phyloP scores from a whole-genome alignment of 2,113 vertebrate genomes.

The Nematolebias whitei region DNA sequence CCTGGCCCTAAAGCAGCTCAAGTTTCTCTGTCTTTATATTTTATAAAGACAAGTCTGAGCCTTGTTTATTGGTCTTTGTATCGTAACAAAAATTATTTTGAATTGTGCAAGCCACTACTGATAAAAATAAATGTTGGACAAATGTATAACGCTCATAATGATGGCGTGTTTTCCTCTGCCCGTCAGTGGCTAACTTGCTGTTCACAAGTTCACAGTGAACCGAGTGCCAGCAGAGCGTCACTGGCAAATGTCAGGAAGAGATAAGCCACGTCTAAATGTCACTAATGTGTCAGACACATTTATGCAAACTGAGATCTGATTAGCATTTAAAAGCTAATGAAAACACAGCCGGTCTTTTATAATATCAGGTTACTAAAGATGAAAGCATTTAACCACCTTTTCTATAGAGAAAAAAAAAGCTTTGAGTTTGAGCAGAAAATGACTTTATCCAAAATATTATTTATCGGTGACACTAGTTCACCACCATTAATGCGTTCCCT shows the following conservation, averaged over 20 bases:
- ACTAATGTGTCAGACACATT: conserved; percentile 26
- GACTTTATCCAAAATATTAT: too few relatives aligned
- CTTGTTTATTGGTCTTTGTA: conserved; percentile 11
- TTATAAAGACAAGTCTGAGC: conserved; percentile 39
- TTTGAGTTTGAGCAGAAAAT: too few relatives aligned
- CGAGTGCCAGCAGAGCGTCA: conserved; percentile 23
- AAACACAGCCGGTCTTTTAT: conserved; percentile 3
- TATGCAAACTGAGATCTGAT: conserved; percentile 30
- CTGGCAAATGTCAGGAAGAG: conserved; percentile 59
- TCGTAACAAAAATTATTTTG: neutral
- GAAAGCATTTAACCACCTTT: neutral
- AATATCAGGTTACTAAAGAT: neutral
- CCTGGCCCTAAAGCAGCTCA: conserved; percentile 11
- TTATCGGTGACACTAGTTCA: too few relatives aligned
- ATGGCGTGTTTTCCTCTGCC: conserved; percentile 7
- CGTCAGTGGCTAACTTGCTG: conserved; percentile 32
- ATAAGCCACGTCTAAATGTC: conserved; percentile 49
- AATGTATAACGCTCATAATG: conserved; percentile 6
- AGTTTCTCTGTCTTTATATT: conserved; percentile 18
- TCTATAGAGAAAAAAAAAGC: neutral
- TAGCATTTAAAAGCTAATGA: conserved; percentile 9
- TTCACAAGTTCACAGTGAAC: conserved; percentile 39
- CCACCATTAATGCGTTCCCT: too few relatives aligned
- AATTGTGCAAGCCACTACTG: neutral
- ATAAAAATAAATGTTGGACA: conserved; percentile 1